Percentiles rank a stretch among this genome's conserved stretches.
Evolutionary conservation across 2,113 vertebrate species (phyloP).

Genomic region (Semicossyphus pulcher): DNA sequence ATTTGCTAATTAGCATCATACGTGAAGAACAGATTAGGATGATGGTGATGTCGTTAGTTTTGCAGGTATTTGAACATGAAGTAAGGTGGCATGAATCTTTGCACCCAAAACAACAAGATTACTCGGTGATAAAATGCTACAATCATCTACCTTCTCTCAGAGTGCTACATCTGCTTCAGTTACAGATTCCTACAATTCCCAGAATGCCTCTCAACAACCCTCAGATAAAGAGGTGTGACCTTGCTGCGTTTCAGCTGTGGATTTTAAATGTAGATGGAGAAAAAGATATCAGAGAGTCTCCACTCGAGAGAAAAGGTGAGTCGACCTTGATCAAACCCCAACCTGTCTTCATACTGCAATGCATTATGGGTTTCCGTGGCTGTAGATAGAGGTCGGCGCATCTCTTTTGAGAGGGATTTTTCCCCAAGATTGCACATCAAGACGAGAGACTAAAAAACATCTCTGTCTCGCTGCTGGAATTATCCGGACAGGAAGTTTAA

Average conservation of each 20-base stretch:
- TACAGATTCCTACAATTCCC: constrained; percentile 14
- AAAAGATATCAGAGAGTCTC: constrained; percentile 1
- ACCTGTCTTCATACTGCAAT: constrained; percentile 24
- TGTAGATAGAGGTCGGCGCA: no score
- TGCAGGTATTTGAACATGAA: no score
- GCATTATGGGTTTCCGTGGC: constrained; percentile 17
- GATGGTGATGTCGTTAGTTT: no score
- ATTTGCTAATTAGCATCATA: no score
- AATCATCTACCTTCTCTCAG: neutral
- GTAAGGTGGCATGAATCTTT: no score
- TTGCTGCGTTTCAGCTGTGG: constrained; percentile 31
- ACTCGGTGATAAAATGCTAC: no score
- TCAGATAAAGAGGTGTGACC: constrained; percentile 38
- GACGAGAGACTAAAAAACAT: no score
- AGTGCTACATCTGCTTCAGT: neutral
- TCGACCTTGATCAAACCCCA: constrained; percentile 40
- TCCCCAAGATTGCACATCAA: no score
- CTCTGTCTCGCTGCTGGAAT: neutral
- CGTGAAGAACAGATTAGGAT: no score
- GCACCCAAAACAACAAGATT: no score
- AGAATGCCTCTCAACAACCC: constrained; percentile 20
- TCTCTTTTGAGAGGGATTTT: no score
- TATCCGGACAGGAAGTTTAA: neutral
- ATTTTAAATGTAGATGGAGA: constrained; percentile 36
- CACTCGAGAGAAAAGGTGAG: constrained; percentile 1